Conservation (phyloP, 2,888 invertebrate species). For the Drosophila stalkeri region DNA sequence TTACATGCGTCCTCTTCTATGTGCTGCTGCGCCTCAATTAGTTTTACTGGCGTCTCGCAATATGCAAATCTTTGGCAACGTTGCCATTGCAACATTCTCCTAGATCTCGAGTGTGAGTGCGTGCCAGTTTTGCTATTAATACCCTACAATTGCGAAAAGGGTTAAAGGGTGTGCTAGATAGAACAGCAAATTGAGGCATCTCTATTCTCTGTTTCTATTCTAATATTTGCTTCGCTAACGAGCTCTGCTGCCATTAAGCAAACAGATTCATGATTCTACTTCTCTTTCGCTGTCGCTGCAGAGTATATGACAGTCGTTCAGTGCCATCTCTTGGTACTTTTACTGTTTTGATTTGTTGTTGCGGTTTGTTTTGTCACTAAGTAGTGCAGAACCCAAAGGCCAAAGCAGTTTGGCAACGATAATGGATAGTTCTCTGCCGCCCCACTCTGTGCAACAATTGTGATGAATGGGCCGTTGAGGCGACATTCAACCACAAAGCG, state of each 20-base stretch:
- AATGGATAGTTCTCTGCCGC: constrained; percentile 48
- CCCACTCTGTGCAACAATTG: constrained; percentile 48
- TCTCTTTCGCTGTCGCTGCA: background rate
- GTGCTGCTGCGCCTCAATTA: constrained; percentile 74
- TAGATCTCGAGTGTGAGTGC: constrained; percentile 27
- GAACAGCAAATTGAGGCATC: background rate
- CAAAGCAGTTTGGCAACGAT: constrained; percentile 67
- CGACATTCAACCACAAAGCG: constrained; percentile 55
- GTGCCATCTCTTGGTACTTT: constrained; percentile 9
- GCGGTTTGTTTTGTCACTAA: constrained; percentile 64
- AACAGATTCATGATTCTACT: background rate
- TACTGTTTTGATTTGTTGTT: constrained; percentile 72
- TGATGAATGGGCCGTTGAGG: constrained; percentile 60
- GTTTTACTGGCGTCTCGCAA: constrained; percentile 70
- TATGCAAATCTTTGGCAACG: constrained; percentile 64
- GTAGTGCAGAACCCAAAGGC: constrained; percentile 71
- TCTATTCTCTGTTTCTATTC: background rate
- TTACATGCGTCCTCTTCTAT: constrained; percentile 60
- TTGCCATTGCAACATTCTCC: constrained; percentile 52
- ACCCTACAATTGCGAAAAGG: constrained; percentile 34
- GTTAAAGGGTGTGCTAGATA: constrained; percentile 22
- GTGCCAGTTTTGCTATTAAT: constrained; percentile 64
- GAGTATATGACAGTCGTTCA: constrained; percentile 32
- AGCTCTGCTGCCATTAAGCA: background rate
- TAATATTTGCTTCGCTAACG: background rate